Evolutionary conservation across 2,113 vertebrate species (phyloP), one percentile per base, ranked within the genome.

Genomic region (Heterochromis multidens): DNA sequence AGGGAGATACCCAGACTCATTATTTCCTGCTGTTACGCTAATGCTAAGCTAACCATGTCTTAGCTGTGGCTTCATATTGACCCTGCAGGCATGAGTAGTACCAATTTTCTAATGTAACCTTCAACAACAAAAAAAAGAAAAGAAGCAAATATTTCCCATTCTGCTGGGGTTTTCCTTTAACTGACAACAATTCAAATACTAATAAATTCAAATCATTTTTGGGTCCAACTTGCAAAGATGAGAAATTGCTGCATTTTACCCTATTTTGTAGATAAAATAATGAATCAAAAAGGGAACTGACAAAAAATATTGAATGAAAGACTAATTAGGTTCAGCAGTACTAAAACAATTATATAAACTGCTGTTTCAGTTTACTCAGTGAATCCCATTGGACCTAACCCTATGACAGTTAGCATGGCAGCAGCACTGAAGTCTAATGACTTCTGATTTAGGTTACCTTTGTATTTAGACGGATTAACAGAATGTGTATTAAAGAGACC

Each of bases 381-480:
- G 46, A 83, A 54, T 65, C 27, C 16, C 23, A 2, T 37, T 70
- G 80, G n/a, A 60, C 58, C 84, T 61, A 81, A 91, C 79, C 67
- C 46, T 25, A 49, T 40, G 43, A 46, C 12, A 52, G 43, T 3
- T 29, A 62, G 59, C 54, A 72, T 19, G 81, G 27, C 79, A 84
- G 79, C 80, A 49, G 84, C 86, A 46, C 13, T 59, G 85, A 59
- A 11, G 62, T 89, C 82, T 86, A 88, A 86, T 87, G 89, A 92
- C 83, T 89, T 93, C 90, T 92, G 90, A 94, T 95, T 94, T 92
- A 94, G 94, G 93, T 93, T 93, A 92, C 94, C 93, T 94, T 94
- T 91, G 93, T 93, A 91, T 94, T 95, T 93, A 90, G 91, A 85
- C 5, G 81, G 94, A 94, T 95, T 95, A 95, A 31, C 91, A 89